Evolutionary conservation across 2,113 vertebrate genomes (phyloP), one percentile per base, ranked within the genome.

Genomic region (Orycteropus afer): DNA sequence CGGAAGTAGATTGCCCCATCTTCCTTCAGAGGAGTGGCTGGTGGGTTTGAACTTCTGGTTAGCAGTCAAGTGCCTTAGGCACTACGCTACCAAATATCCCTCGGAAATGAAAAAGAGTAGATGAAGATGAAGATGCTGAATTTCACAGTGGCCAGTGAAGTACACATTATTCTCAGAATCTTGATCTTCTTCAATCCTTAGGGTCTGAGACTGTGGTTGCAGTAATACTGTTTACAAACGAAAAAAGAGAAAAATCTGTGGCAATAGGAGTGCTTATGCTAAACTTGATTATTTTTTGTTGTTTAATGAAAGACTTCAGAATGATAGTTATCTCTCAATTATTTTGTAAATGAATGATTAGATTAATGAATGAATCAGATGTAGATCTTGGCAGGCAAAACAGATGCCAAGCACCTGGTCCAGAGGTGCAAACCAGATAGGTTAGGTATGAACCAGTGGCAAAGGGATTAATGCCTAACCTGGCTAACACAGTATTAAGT

Each of bases 251-350:
- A 86, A 63, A 73, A 71, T 45, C 57, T 90, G 86, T 37, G 74
- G 84, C 90, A 96, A 91, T 92, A 86, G 55, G 34, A 91, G 57
- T 45, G 90, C 95, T 97, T 97, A 91, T 80, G n/a, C 73, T 95
- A 95, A 34, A 55, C 79, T 95, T 93, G 85, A 92, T 95, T 95
- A 45, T 95, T 86, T 97, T 95, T 93, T 95, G 61, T 67, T 93
- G 49, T 83, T 93, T 79, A 90, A 42, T 96, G 23, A 86, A 94
- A 83, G 45, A 71, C 84, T 92, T 17, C 63, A 94, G 51, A 89
- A 7, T 90, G 13, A 59, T 71, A 42, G 5, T 95, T 92, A 83
- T 71, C 91, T 96, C 65, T 93, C 81, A 92, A 86, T 94, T 96
- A 84, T 95, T 95, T 89, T 88, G 57, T 57, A 34, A 95, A 90